These are phyloP conservation scores for Parapristionchus giblindavisi DNA, from an alignment of 2,888 invertebrate species.

Conservation along the genomic window DNA sequence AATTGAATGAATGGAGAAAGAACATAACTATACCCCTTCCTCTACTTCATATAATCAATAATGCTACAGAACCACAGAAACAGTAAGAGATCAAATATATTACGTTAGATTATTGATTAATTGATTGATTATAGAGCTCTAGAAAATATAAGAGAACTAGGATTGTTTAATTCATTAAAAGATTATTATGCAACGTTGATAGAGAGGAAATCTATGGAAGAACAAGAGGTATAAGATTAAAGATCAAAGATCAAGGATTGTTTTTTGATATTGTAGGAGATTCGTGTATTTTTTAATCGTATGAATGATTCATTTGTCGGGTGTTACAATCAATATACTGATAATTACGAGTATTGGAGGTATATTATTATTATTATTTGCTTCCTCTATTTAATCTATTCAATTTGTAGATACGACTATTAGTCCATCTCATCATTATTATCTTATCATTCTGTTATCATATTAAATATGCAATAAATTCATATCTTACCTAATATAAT, in stretches of 20 bases:
- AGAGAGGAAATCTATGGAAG: conserved; percentile 11
- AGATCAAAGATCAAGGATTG: conserved; percentile 23
- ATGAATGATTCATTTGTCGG: conserved; percentile 33
- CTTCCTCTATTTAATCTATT: not conserved
- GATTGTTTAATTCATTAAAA: conserved; percentile 14
- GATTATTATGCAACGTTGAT: conserved; percentile 35
- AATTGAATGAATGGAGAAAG: conserved; percentile 15
- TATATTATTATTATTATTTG: not conserved
- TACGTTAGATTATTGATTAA: conserved; percentile 34
- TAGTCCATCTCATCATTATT: not conserved
- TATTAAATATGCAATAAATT: not conserved
- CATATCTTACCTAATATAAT: not conserved
- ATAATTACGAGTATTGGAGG: conserved; percentile 36
- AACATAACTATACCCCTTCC: conserved; percentile 17
- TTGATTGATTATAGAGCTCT: conserved; percentile 18
- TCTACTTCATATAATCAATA: not conserved
- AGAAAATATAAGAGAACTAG: conserved; percentile 4
- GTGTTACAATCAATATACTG: conserved; percentile 5
- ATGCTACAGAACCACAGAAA: conserved; percentile 25
- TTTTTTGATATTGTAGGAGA: no score
- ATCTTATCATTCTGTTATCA: not conserved
- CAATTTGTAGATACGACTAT: not conserved
- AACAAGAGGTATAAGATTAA: conserved; percentile 11
- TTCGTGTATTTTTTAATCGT: conserved; percentile 19
- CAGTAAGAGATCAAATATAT: conserved; percentile 8